Base-by-base conservation (phyloP, 2,888 invertebrate species). In the Plebejus melissa region DNA sequence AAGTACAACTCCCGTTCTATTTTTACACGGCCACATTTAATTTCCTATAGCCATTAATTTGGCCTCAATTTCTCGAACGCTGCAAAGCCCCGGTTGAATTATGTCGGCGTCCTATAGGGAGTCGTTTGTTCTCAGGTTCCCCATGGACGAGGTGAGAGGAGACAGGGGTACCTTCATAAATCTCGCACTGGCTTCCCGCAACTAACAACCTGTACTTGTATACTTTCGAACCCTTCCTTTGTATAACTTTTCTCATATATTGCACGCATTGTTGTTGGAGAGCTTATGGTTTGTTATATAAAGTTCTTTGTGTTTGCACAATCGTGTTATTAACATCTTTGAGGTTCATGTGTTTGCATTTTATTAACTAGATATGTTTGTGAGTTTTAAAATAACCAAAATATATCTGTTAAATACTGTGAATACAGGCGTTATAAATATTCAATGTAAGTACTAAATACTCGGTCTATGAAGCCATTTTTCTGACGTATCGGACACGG, bases 121-220 rank as follows among this genome's bases (percentile, higher is more conserved):
- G 83, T 91, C 91, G 91, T 93, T 92, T 91, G 90, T 90, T 92
- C 86, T 86, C 86, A 85, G 87, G 84, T 84, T 84, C 90, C 92
- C 92, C 88, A 82, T 83, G 91, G 90, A 91, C 86, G 86, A 86
- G 85, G 86, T 83, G 85, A 87, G 85, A 83, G 86, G 88, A 88
- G 88, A 88, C 87, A 72, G 87, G 81, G 84, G 84, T 81, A 91
- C 92, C 91, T 88, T 87, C 88, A 92, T 92, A 92, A 93, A 93
- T 93, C 93, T 92, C 88, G 90, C 87, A 87, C 85, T 87, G 87
- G 87, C 87, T 86, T 83, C 86, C 88, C 89, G 83, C 89, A 87
- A 89, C 90, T 92, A 93, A 92, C 92, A 90, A 91, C 88, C 89
- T 87, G 79, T 78, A 79, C 80, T 80, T 80, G 78, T 80, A 77